Percentiles rank a stretch among this genome's conserved stretches.
These are phyloP conservation scores for Troides aeacus DNA, from an alignment of 2,888 invertebrate species.

Conservation along the genomic window DNA sequence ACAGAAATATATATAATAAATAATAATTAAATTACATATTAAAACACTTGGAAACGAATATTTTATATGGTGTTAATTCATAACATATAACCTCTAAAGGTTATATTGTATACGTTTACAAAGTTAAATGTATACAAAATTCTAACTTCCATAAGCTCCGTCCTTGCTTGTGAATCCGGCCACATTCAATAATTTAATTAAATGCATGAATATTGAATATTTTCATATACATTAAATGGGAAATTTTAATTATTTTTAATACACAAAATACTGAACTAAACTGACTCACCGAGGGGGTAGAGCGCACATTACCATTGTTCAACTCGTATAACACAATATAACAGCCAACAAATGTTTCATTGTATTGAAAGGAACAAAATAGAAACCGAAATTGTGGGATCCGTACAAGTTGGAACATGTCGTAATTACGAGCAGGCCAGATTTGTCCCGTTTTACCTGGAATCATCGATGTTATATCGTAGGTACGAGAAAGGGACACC, in stretches of 20 bases:
- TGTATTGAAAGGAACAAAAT: background rate
- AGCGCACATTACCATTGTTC: background rate
- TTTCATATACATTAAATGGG: background rate
- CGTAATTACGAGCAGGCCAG: conserved; percentile 6
- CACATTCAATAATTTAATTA: too few relatives aligned
- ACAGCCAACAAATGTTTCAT: background rate
- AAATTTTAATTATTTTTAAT: background rate
- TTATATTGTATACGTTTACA: too few relatives aligned
- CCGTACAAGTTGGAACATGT: conserved; percentile 27
- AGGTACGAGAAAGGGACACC: conserved; percentile 2
- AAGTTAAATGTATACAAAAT: too few relatives aligned
- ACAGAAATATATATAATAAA: too few relatives aligned
- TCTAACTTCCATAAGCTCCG: too few relatives aligned
- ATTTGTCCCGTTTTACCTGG: conserved; percentile 27
- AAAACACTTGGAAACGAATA: too few relatives aligned
- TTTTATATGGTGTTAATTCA: too few relatives aligned
- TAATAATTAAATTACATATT: too few relatives aligned
- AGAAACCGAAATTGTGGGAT: background rate
- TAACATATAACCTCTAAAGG: too few relatives aligned
- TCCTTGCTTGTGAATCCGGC: too few relatives aligned
- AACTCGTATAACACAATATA: background rate
- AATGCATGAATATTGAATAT: too few relatives aligned
- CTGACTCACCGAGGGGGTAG: background rate
- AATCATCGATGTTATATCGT: conserved; percentile 6
- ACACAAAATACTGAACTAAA: background rate